phyloP scores from a whole-genome alignment of 1,140 invertebrate species.

The Monochamus saltuarius region DNA sequence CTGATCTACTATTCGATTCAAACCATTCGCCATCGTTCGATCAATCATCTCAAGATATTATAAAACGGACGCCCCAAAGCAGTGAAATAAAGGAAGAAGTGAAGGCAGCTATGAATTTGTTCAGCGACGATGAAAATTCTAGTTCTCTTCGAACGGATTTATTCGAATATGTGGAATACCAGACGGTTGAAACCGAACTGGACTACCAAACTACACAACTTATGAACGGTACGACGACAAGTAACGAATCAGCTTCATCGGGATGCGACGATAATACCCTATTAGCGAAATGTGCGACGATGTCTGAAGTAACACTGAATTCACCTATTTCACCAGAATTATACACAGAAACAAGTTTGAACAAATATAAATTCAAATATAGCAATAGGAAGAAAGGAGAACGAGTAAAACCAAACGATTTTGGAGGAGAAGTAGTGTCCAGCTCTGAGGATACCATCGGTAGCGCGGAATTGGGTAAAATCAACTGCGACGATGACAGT shows the following conservation, averaged over 20 bases:
- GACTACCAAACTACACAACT: conserved; percentile 34
- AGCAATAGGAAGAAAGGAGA: conserved; percentile 48
- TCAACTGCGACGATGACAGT: conserved; percentile 29
- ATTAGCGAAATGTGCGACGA: conserved; percentile 46
- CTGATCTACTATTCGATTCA: conserved; percentile 66
- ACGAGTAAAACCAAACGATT: conserved; percentile 31
- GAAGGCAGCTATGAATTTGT: conserved; percentile 42
- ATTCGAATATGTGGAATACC: conserved; percentile 46
- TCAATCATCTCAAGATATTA: conserved; percentile 45
- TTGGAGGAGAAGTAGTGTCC: conserved; percentile 38
- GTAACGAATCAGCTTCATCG: conserved; percentile 36
- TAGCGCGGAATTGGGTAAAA: conserved; percentile 36
- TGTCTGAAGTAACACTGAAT: conserved; percentile 49
- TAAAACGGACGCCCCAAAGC: conserved; percentile 30
- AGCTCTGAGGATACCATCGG: conserved; percentile 46
- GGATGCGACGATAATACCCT: conserved; percentile 48
- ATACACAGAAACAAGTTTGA: conserved; percentile 36
- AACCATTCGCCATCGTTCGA: conserved; percentile 52
- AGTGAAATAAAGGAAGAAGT: conserved; percentile 35
- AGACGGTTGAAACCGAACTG: conserved; percentile 33
- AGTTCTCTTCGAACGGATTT: conserved; percentile 44
- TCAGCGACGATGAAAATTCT: conserved; percentile 49
- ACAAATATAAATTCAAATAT: conserved; percentile 51
- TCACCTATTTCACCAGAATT: conserved; percentile 46
- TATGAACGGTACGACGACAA: conserved; percentile 40